Percentiles rank a stretch among this genome's conserved stretches.
Evolutionary conservation across 2,888 invertebrate genomes (phyloP).

Genomic region (Phortica magna): DNA sequence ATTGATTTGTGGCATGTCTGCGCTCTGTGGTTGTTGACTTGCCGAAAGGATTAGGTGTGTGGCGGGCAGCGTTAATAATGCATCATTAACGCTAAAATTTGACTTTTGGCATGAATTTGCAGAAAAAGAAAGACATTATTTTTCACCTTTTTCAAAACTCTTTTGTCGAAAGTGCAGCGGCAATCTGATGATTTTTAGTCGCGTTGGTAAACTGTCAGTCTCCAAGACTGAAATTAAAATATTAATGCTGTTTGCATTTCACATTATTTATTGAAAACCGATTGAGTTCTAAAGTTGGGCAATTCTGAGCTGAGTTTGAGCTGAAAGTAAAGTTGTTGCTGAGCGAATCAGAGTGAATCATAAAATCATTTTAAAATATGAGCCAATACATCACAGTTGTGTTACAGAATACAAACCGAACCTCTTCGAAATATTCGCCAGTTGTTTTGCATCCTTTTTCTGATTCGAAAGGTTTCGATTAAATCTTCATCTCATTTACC

Average conservation of each 20-base stretch:
- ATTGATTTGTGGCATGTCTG: slow-evolving; percentile 33
- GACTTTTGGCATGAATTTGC: slow-evolving; percentile 64
- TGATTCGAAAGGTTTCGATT: no score
- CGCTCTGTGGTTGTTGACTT: slow-evolving; percentile 57
- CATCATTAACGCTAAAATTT: slow-evolving; percentile 76
- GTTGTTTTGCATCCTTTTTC: no score
- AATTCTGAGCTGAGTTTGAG: no score
- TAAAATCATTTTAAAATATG: no score
- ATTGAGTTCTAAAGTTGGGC: not conserved
- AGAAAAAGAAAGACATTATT: slow-evolving; percentile 39
- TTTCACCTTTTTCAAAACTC: not conserved
- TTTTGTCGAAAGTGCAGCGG: not conserved
- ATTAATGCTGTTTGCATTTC: not conserved
- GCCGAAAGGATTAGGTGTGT: slow-evolving; percentile 70
- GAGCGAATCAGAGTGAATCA: no score
- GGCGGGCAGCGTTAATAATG: slow-evolving; percentile 72
- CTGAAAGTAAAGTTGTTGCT: no score
- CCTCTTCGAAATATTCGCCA: no score
- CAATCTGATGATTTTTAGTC: not conserved
- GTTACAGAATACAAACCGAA: no score
- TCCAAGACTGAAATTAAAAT: not conserved
- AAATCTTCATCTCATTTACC: no score
- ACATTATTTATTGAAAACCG: not conserved
- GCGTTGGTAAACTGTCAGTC: slow-evolving; percentile 6
- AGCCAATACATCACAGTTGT: no score